These are phyloP conservation scores for Hapalemur alaotrensis DNA, from an alignment of 2,797 vertebrate genomes.

Conservation along the genomic window DNA sequence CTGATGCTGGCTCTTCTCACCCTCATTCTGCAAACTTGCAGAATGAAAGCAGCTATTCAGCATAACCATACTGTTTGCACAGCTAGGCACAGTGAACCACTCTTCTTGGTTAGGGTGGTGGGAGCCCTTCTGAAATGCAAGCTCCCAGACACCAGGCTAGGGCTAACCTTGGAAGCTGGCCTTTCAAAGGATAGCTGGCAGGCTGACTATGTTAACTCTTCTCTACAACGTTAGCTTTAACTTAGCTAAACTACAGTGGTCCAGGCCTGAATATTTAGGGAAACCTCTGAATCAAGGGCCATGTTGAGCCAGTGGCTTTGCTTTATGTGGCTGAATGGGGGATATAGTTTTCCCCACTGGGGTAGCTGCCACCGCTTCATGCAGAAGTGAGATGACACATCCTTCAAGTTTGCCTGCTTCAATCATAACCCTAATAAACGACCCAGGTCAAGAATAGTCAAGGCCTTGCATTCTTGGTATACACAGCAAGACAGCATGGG, in stretches of 20 bases:
- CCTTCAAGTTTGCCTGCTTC: not conserved
- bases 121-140: not conserved
- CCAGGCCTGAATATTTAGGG: not conserved
- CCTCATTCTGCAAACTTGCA: too few relatives aligned
- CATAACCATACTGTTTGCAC: not conserved
- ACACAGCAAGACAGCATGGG: not conserved
- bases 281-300: not conserved
- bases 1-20: not conserved
- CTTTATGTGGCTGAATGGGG: not conserved
- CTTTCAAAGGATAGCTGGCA: not conserved
- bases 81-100: not conserved
- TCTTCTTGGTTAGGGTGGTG: not conserved
- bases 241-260: not conserved
- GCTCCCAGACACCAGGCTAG: not conserved
- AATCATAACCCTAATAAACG: not conserved
- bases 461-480: not conserved
- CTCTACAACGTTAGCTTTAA: not conserved
- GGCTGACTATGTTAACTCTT: not conserved
- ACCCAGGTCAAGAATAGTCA: not conserved
- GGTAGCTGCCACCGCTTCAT: not conserved
- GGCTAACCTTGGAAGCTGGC: not conserved
- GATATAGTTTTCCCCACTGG: not conserved
- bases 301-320: not conserved
- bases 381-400: not conserved
- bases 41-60: not conserved